These are phyloP conservation scores for Drosophila yooni DNA, from an alignment of 2,888 invertebrate species.

Conservation along the genomic window DNA sequence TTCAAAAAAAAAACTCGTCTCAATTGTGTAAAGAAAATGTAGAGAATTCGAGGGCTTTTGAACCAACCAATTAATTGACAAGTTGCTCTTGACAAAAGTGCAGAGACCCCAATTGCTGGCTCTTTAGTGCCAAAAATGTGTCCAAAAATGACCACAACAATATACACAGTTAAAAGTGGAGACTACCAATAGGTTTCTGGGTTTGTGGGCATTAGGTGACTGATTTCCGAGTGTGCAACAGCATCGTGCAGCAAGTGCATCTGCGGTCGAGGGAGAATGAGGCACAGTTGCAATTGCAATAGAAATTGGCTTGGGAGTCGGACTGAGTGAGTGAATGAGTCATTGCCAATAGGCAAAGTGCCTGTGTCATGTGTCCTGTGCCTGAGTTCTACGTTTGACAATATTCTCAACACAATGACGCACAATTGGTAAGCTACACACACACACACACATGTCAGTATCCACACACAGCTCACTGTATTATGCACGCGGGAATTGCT, in stretches of 20 bases:
- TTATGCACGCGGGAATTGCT: constrained; percentile 73
- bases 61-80: constrained; percentile 31
- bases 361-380: constrained; percentile 42
- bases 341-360: constrained; percentile 75
- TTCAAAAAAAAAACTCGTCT: neutral
- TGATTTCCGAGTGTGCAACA: constrained; percentile 60
- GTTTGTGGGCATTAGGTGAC: constrained; percentile 60
- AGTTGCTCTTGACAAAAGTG: neutral
- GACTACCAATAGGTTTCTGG: constrained; percentile 36
- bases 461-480: constrained; percentile 43
- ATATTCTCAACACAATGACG: constrained; percentile 66
- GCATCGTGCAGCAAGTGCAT: constrained; percentile 31
- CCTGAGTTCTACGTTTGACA: constrained; percentile 55
- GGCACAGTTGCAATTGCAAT: constrained; percentile 50
- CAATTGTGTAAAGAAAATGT: neutral
- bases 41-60: constrained; percentile 4
- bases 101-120: neutral
- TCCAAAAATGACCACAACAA: constrained; percentile 24
- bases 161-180: constrained; percentile 47
- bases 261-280: constrained; percentile 23
- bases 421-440: constrained; percentile 57
- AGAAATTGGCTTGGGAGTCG: constrained; percentile 70
- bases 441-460: constrained; percentile 5
- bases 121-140: neutral
- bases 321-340: constrained; percentile 24